A percentile compares a stretch with the other conserved stretches of the same genome.
These are phyloP conservation scores for Lysandra coridon DNA, from an alignment of 2,888 invertebrate genomes.

Conservation along the genomic window DNA sequence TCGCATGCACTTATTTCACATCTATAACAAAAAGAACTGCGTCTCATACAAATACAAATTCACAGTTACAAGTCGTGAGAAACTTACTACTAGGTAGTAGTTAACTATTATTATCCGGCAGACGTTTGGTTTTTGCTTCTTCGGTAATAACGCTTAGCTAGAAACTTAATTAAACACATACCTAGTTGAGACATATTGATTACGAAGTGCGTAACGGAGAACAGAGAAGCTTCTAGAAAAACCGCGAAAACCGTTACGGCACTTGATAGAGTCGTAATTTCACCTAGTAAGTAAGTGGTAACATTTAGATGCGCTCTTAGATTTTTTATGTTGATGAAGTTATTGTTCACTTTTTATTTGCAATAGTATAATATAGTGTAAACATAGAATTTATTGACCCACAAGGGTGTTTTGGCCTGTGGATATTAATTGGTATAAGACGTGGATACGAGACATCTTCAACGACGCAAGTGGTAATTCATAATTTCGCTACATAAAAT, in stretches of 20 bases:
- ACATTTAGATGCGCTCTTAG: neutral
- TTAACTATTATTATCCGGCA: conserved; percentile 5
- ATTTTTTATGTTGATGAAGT: neutral
- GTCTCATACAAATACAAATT: conserved; percentile 4
- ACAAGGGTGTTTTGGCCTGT: too few species aligned
- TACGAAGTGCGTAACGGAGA: conserved; percentile 5
- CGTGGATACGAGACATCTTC: too few species aligned
- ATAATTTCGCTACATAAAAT: too few species aligned
- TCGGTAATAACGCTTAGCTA: neutral
- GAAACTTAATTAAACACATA: conserved; percentile 16
- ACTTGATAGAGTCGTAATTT: neutral
- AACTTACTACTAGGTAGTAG: neutral
- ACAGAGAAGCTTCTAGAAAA: neutral
- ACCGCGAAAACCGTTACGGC: neutral
- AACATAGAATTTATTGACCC: too few species aligned
- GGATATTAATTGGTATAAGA: too few species aligned
- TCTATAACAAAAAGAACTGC: conserved; percentile 6
- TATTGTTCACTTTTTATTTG: neutral
- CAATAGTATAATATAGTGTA: too few species aligned
- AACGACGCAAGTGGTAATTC: too few species aligned
- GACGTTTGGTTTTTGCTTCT: neutral
- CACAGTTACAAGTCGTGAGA: conserved; percentile 20
- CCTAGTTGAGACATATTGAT: conserved; percentile 14
- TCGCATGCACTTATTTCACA: conserved; percentile 5
- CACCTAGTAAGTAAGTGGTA: neutral